Evolutionary conservation across 2,888 invertebrate genomes (phyloP).

Genomic region (Drosophila infuscata): DNA sequence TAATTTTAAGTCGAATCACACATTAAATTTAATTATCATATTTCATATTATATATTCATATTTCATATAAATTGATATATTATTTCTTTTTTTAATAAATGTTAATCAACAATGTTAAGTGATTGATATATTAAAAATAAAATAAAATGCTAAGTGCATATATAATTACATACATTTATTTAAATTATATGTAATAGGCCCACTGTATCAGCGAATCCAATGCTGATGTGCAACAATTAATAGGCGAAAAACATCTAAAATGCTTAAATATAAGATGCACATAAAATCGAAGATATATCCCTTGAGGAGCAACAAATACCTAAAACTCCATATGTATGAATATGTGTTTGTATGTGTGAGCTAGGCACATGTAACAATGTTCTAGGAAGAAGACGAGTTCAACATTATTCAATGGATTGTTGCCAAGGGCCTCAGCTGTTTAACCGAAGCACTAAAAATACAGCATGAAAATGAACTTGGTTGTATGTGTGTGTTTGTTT

Average conservation of each 20-base stretch:
- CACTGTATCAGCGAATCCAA: not conserved
- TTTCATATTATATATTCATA: not conserved
- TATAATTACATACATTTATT: not conserved
- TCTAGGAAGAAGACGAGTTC: slow-evolving; percentile 21
- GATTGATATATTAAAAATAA: not conserved
- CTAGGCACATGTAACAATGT: slow-evolving; percentile 23
- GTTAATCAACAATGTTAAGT: not conserved
- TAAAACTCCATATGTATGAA: not conserved
- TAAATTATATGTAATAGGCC: not conserved
- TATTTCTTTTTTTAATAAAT: not conserved
- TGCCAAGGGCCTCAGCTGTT: slow-evolving; percentile 49
- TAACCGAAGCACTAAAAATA: slow-evolving; percentile 42
- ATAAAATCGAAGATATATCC: not conserved
- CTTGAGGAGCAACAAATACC: not conserved
- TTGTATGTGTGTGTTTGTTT: slow-evolving; percentile 1
- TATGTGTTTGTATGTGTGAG: not conserved
- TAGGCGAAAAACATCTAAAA: not conserved
- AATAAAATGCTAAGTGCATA: not conserved
- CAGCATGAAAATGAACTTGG: slow-evolving; percentile 9
- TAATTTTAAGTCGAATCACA: not conserved
- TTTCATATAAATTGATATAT: not conserved
- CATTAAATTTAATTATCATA: not conserved
- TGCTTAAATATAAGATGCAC: not conserved
- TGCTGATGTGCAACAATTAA: not conserved
- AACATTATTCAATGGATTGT: slow-evolving; percentile 22